Evolutionary conservation across 2,888 invertebrate genomes (phyloP), one percentile per base, ranked within the genome.

Genomic region (Diabrotica balteata): DNA sequence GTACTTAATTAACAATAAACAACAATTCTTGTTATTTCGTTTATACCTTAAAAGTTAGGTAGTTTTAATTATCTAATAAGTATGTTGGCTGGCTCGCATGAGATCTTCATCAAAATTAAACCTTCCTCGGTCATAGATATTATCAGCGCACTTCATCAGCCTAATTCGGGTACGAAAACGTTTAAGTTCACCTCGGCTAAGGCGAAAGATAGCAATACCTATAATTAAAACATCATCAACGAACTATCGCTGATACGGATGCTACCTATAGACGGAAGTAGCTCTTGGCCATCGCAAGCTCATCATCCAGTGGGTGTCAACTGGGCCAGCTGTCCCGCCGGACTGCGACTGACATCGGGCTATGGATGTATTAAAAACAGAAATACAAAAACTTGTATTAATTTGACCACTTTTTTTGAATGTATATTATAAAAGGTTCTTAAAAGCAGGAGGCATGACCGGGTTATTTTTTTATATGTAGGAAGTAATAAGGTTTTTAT

Each of bases 181-280:
- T 53, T 17, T 7, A 55, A 54, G 11, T 47, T 45, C 7, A 63
- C 11, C 55, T 63, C 49, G 43, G 63, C 42, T 10, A 53, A 44
- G 44, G 53, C n/a, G 52, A 55, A 54, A 49, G 22, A 63, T 57
- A 63, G 50, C 42, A 44, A 63, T 63, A 63, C 50, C 9, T 65
- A 32, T 65, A 68, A 68, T 68, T 65, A 68, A 68, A 68, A 63
- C 59, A 65, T 68, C 68, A 65, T 68, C 64, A 68, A 58, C 43
- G 62, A 52, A 10, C 62, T 11, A 63, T 63, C 62, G 62, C 60
- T 65, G 62, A 65, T 65, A 62, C 62, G 44, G 45, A 54, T 53
- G 51, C 57, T 51, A 51, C 32, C 32, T 32, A 32, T 32, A 17
- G 47, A 53, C 67, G 67, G 67, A 67, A 67, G 63, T 67, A 49